Base-by-base conservation (phyloP, 2,888 invertebrate genomes). In the Synanthedon formicaeformis region DNA sequence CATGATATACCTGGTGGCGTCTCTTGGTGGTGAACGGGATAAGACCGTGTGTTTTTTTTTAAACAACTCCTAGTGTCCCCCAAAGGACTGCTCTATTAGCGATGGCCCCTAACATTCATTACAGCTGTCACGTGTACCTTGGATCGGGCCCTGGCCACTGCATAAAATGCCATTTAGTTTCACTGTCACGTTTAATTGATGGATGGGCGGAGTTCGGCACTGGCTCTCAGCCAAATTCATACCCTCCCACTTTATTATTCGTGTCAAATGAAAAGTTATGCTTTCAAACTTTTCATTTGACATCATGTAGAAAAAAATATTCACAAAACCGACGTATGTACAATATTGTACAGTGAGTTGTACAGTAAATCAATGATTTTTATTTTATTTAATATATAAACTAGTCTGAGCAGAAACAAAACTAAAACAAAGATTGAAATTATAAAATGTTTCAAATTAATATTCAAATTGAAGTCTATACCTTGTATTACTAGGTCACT, bases 131-230 rank as follows among this genome's bases (percentile, higher is more conserved):
- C 34, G 12, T 49, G 11, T 48, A 49, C 53, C 60, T 58, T 54
- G 52, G 13, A 51, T 40, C 6, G 50, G 16, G 23, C 57, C 55
- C 57, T 48, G 54, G 51, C 53, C 53, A 54, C 54, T 56, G 60
- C 58, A 66, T 67, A 69, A 67, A 67, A 68, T 58, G 63, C 59
- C 64, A 66, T 63, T 69, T 67, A 64, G 62, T 60, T 57, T 53
- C 41, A 50, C 50, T 52, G 58, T 56, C 61, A 58, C 52, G 51
- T 51, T 53, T 70, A 70, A 70, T 70, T 70, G 70, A 70, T 70
- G 62, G 65, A 70, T 70, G 63, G 59, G 56, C 53, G 34, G 49
- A 23, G 49, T 49, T 49, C 49, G 18, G 23, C 18, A 6, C 23
- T 49, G 49, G 16, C 49, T 14, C 16, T 23, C 10, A 14, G 49